A percentile compares a stretch with the other conserved stretches of the same genome.
Conservation (phyloP, 1,140 invertebrate genomes). For the Eufriesea mexicana region DNA sequence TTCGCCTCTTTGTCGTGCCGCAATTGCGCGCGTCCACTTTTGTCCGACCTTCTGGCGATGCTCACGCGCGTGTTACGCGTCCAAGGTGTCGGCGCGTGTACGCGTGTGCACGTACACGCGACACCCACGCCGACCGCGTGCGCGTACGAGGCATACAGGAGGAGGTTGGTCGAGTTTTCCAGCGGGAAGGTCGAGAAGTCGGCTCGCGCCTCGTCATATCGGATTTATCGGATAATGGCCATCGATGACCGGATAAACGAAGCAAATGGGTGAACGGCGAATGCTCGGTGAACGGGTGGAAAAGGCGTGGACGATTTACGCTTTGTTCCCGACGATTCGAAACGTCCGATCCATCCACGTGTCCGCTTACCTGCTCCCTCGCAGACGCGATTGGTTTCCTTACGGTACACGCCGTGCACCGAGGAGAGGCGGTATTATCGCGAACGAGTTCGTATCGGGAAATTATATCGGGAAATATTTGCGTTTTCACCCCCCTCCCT, state of each 20-base stretch:
- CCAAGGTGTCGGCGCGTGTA: background rate
- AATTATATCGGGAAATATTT: too few relatives aligned
- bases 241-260: conserved; percentile 23
- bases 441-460: too few relatives aligned
- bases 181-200: conserved; percentile 6
- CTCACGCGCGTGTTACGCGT: background rate
- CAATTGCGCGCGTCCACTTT: conserved; percentile 11
- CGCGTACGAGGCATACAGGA: too few relatives aligned
- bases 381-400: background rate
- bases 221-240: conserved; percentile 40
- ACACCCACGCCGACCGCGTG: background rate
- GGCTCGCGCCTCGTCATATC: background rate
- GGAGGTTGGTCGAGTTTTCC: conserved; percentile 10
- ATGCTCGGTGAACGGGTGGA: background rate
- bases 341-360: background rate
- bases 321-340: background rate
- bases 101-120: background rate
- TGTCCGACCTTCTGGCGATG: conserved; percentile 24
- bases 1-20: conserved; percentile 42
- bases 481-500: background rate
- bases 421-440: too few relatives aligned
- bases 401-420: too few relatives aligned
- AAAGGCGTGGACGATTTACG: background rate
- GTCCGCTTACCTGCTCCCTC: too few relatives aligned
- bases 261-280: background rate